Conservation (phyloP, 2,888 invertebrate species). For the Drosophila cognata region DNA sequence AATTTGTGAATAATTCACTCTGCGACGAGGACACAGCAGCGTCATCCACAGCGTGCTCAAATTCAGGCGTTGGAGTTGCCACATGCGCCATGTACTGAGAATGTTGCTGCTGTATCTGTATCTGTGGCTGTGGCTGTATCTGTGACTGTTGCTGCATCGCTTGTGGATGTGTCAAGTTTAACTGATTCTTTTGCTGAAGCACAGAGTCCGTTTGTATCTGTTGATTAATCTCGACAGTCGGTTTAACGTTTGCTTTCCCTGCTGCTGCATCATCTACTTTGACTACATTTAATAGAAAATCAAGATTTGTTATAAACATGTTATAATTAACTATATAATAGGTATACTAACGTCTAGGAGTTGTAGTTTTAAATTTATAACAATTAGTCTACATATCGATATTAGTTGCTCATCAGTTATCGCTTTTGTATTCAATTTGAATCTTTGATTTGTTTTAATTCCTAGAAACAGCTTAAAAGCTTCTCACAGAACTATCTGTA, state of each 20-base stretch:
- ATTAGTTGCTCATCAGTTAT: background rate
- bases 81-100: conserved; percentile 33
- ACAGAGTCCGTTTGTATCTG: conserved; percentile 32
- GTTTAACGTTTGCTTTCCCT: conserved; percentile 25
- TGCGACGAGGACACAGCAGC: background rate
- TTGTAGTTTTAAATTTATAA: background rate
- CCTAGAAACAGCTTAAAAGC: background rate
- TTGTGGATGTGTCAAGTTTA: conserved; percentile 21
- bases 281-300: conserved; percentile 5
- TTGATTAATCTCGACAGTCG: conserved; percentile 32
- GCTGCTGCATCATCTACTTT: conserved; percentile 54
- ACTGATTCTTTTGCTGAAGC: conserved; percentile 19
- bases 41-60: background rate
- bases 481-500: background rate
- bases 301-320: background rate
- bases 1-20: background rate
- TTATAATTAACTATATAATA: background rate
- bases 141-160: conserved; percentile 14
- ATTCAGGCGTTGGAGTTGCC: background rate
- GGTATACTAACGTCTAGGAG: background rate
- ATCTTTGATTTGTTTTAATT: background rate
- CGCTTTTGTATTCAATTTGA: background rate
- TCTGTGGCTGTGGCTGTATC: background rate
- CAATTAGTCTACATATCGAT: background rate
- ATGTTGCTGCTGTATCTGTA: conserved; percentile 17